Evolutionary conservation across 2,888 invertebrate genomes (phyloP).

Genomic region (Zele albiditarsus): DNA sequence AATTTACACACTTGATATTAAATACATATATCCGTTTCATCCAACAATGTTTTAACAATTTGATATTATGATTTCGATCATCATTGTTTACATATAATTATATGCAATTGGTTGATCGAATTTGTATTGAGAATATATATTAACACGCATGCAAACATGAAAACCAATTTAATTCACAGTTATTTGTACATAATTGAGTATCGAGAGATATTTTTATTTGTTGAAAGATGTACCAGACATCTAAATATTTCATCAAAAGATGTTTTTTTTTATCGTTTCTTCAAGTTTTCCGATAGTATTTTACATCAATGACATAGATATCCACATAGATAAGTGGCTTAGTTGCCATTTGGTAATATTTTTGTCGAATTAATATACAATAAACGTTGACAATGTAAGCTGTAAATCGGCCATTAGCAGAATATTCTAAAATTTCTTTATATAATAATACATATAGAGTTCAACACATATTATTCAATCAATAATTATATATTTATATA

Average conservation of each 20-base stretch:
- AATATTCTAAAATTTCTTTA: not conserved
- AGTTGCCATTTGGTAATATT: not conserved
- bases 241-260: constrained; percentile 9
- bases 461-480: constrained; percentile 6
- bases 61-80: not conserved
- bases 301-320: constrained; percentile 24
- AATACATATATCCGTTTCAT: constrained; percentile 3
- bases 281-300: not conserved
- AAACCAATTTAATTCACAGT: constrained; percentile 17
- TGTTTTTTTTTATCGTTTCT: not conserved
- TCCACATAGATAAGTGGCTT: constrained; percentile 18
- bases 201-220: constrained; percentile 20
- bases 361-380: not conserved
- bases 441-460: constrained; percentile 12
- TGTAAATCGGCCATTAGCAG: constrained; percentile 1
- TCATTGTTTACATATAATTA: constrained; percentile 4
- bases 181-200: constrained; percentile 25
- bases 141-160: constrained; percentile 46
- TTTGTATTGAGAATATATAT: constrained; percentile 38
- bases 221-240: constrained; percentile 38
- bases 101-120: not conserved
- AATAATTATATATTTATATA: not conserved
- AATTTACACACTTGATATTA: not conserved
- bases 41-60: constrained; percentile 9
- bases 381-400: constrained; percentile 1